Percentiles rank a stretch among this genome's conserved stretches.
These are phyloP conservation scores for Naja naja DNA, from an alignment of 2,113 vertebrate species.

Conservation along the genomic window DNA sequence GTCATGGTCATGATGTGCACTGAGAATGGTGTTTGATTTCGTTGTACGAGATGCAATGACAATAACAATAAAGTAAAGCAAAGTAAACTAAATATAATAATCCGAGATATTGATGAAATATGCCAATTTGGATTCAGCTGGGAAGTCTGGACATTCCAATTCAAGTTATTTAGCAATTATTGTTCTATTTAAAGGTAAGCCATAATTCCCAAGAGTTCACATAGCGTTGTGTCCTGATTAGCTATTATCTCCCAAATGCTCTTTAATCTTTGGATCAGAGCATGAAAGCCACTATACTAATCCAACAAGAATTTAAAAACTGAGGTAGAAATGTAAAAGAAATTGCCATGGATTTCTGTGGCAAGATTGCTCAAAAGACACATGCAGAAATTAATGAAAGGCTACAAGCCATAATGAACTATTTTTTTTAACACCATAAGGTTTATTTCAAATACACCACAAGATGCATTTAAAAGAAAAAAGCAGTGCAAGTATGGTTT, in stretches of 20 bases:
- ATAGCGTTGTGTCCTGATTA: neutral
- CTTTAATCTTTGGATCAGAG: neutral
- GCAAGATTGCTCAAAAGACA: neutral
- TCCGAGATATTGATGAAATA: neutral
- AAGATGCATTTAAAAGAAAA: neutral
- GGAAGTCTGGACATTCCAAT: neutral
- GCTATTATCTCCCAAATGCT: neutral
- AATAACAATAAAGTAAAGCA: too few relatives aligned
- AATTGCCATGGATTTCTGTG: neutral
- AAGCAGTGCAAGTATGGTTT: neutral
- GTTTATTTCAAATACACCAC: neutral
- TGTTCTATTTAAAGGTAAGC: neutral
- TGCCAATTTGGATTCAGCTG: neutral
- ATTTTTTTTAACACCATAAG: neutral
- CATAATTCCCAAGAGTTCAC: neutral
- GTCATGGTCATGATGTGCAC: too few relatives aligned
- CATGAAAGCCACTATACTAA: too few relatives aligned
- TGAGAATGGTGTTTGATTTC: too few relatives aligned
- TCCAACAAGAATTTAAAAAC: neutral
- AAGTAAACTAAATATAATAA: neutral
- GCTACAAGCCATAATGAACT: neutral
- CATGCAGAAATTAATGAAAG: neutral
- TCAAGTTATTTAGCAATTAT: neutral
- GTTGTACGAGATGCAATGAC: too few relatives aligned
- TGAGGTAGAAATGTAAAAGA: neutral